Conservation (phyloP, 1,140 invertebrate genomes). For the Drosophila tristis region DNA sequence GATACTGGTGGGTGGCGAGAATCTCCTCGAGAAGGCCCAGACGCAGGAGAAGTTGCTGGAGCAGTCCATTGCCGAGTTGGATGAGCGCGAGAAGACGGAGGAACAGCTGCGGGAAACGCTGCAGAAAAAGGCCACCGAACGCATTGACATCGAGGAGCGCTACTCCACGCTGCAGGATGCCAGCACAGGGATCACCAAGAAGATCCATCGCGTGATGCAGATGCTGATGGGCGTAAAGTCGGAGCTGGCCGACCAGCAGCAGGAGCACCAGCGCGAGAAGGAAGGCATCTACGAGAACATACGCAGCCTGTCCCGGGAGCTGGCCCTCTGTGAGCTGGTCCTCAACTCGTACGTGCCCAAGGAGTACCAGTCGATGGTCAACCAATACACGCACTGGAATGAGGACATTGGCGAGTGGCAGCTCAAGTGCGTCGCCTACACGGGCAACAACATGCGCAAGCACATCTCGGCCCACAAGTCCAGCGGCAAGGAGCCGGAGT, state of each 20-base stretch:
- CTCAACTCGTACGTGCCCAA: constrained; percentile 95
- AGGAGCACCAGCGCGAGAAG: constrained; percentile 98
- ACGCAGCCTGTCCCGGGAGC: constrained; percentile 93
- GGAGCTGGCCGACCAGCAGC: constrained; percentile 94
- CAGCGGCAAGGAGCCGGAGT: constrained; percentile 76
- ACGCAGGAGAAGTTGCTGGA: constrained; percentile 96
- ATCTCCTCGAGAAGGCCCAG: constrained; percentile 98
- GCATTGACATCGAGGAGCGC: constrained; percentile 97
- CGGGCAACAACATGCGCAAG: constrained; percentile 99
- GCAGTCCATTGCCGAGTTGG: constrained; percentile 95
- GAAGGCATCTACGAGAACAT: constrained; percentile 97
- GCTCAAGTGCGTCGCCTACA: constrained; percentile 98
- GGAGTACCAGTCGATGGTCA: constrained; percentile 96
- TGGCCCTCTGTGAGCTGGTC: constrained; percentile 95
- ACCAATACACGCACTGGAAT: constrained; percentile 97
- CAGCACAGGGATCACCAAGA: constrained; percentile 95
- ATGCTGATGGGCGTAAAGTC: constrained; percentile 93
- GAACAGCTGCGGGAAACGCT: constrained; percentile 92
- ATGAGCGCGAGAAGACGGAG: constrained; percentile 92
- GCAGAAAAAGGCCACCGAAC: constrained; percentile 95
- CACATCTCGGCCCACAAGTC: constrained; percentile 77
- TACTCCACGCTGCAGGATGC: constrained; percentile 98
- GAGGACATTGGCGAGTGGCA: constrained; percentile 99
- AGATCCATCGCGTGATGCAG: constrained; percentile 94
- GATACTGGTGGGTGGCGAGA: constrained; percentile 98